Base-by-base conservation (phyloP, 2,888 invertebrate species). In the Ferdinandea cuprea region DNA sequence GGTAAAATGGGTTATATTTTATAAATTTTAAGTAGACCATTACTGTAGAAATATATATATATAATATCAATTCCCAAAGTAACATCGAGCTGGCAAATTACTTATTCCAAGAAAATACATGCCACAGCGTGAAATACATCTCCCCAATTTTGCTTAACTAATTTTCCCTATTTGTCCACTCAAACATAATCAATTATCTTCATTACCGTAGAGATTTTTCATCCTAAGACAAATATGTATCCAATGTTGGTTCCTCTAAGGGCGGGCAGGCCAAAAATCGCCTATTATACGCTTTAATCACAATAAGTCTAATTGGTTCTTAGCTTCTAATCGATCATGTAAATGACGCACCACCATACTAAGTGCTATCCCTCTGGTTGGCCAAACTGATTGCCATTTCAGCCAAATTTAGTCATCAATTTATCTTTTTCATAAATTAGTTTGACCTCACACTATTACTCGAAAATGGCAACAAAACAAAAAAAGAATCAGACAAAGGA, bases 321-420 rank as follows among this genome's bases (percentile, higher is more conserved):
- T 78, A 78, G 83, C 78, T 78, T 73, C 72, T 69, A 83, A 83
- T 83, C 83, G 83, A 83, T 83, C 83, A 83, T 83, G 78, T 78
- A 83, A 78, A 78, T 68, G 83, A 83, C 78, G 63, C 46, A 40
- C 17, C 1, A 2, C 9, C 9, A 19, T 44, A 8, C 3, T 21
- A 44, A 48, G 21, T 25, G 21, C 25, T 30, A 19, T 13, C 40
- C 11, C 4, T 25, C n/a, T n/a, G n/a, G n/a, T n/a, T n/a, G 15
- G 13, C 9, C 44, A 44, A 21, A 52, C 30, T 13, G 30, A 21
- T 52, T 58, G 46, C 44, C 54, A 32, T 68, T 79, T 79, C 48
- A 48, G 35, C 68, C 35, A 65, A 28, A n/a, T 21, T 58, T 46
- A 42, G 58, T 19, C 44, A 65, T 40, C 72, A 63, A 77, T 83